phyloP scores from a whole-genome alignment of 2,113 vertebrate species.

The Phycodurus eques region DNA sequence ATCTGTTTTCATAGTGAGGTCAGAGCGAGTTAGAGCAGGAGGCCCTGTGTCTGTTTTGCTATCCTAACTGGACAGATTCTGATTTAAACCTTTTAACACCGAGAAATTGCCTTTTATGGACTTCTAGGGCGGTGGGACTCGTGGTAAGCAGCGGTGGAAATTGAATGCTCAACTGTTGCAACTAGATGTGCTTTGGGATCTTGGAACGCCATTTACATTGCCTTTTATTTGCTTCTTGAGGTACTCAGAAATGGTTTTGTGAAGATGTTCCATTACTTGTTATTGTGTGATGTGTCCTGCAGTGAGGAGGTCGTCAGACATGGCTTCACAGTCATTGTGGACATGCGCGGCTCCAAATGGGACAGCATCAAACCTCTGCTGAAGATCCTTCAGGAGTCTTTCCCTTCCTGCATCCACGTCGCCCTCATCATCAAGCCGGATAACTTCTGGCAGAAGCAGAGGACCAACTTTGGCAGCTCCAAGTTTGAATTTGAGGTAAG shows the following conservation, averaged over 20 bases:
- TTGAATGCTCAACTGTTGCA: conserved; percentile 14
- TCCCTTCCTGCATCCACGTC: conserved; percentile 95
- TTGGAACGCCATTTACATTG: conserved; percentile 13
- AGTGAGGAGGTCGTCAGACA: conserved; percentile 95
- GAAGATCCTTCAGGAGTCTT: conserved; percentile 97
- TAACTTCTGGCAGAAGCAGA: conserved; percentile 99
- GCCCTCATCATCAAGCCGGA: conserved; percentile 99
- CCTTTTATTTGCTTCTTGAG: not conserved
- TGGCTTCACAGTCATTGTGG: conserved; percentile 98
- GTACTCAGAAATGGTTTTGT: not conserved
- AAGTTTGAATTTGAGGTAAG: conserved; percentile 99
- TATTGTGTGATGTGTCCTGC: conserved; percentile 28
- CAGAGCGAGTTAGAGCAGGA: conserved; percentile 71
- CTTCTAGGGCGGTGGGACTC: conserved; percentile 45
- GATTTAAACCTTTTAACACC: conserved; percentile 63
- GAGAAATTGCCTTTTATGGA: conserved; percentile 71
- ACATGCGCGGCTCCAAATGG: conserved; percentile 99
- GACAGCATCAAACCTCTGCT: conserved; percentile 97
- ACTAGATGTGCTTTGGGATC: not conserved
- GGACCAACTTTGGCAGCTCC: conserved; percentile 97
- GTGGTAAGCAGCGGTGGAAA: conserved; percentile 61
- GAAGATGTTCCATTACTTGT: not conserved
- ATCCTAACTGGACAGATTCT: conserved; percentile 59
- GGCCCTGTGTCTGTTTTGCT: conserved; percentile 62
- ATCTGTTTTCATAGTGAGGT: conserved; percentile 70